Percentiles rank a stretch among this genome's conserved stretches.
These are phyloP conservation scores for Bugulina stolonifera DNA, from an alignment of 2,888 invertebrate species.

Conservation along the genomic window DNA sequence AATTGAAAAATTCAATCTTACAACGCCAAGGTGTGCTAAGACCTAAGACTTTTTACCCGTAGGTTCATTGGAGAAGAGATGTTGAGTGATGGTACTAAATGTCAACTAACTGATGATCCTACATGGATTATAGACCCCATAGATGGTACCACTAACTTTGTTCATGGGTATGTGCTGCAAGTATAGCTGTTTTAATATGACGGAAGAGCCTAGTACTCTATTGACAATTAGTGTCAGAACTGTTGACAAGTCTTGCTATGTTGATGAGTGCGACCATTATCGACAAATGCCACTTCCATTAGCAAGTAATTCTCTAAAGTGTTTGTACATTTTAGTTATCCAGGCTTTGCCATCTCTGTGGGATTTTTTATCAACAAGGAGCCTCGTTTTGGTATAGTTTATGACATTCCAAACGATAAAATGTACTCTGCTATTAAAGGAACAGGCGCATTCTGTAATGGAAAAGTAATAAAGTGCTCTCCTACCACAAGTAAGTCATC, in stretches of 20 bases:
- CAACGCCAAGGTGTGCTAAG: too few relatives aligned
- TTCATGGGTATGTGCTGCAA: slow-evolving; percentile 56
- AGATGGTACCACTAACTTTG: slow-evolving; percentile 97
- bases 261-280: too few relatives aligned
- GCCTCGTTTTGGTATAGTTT: slow-evolving; percentile 72
- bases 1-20: too few relatives aligned
- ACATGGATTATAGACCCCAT: slow-evolving; percentile 75
- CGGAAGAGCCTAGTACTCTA: too few relatives aligned
- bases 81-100: slow-evolving; percentile 57
- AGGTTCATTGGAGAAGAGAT: slow-evolving; percentile 89
- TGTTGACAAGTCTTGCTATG: too few relatives aligned
- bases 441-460: slow-evolving; percentile 83
- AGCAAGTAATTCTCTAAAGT: too few relatives aligned
- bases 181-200: too few relatives aligned
- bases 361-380: slow-evolving; percentile 68
- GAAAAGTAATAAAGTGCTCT: slow-evolving; percentile 36
- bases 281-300: too few relatives aligned
- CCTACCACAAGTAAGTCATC: neutral
- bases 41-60: too few relatives aligned
- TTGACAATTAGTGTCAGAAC: too few relatives aligned
- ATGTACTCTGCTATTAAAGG: slow-evolving; percentile 79
- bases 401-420: slow-evolving; percentile 81
- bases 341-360: slow-evolving; percentile 82
- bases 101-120: slow-evolving; percentile 76
- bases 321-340: slow-evolving; percentile 67